A percentile compares a stretch with the other conserved stretches of the same genome.
phyloP scores from a whole-genome alignment of 2,113 vertebrate species.

The Crocuta crocuta region DNA sequence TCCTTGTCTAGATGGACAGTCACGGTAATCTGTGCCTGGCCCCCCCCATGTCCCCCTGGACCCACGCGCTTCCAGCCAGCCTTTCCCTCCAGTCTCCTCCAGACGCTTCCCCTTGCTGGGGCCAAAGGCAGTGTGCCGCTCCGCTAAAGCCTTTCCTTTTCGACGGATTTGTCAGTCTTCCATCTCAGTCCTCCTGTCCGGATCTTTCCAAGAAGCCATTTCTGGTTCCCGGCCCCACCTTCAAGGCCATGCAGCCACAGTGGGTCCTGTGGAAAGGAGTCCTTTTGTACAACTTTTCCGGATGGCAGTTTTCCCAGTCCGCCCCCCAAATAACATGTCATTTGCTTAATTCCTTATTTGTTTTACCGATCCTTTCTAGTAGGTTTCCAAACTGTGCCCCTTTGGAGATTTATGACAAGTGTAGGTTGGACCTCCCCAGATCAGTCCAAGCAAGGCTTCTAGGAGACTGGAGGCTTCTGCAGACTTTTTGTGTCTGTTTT shows the following conservation, averaged over 20 bases:
- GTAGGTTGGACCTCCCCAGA: too few relatives aligned
- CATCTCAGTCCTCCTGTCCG: not conserved
- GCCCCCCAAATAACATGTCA: not conserved
- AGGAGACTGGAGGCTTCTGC: not conserved
- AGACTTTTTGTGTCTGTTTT: not conserved
- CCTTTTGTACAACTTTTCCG: not conserved
- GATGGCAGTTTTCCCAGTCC: not conserved
- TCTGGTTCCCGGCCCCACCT: not conserved
- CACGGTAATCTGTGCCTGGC: not conserved
- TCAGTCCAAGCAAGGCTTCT: not conserved
- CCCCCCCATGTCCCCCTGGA: not conserved
- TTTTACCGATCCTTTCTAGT: not conserved
- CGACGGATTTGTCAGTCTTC: not conserved
- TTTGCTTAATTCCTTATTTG: not conserved
- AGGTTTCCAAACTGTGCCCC: not conserved
- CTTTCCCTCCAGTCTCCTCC: too few relatives aligned
- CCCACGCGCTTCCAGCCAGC: not conserved
- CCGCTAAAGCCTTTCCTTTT: not conserved
- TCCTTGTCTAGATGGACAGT: not conserved
- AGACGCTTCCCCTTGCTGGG: not conserved
- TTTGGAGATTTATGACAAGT: not conserved
- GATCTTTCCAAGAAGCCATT: not conserved
- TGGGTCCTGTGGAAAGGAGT: not conserved
- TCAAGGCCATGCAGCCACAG: not conserved
- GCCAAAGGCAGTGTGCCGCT: not conserved